Percentiles rank a stretch among this genome's conserved stretches.
phyloP scores from a whole-genome alignment of 2,888 invertebrate genomes.

The Rhamnusium bicolor region DNA sequence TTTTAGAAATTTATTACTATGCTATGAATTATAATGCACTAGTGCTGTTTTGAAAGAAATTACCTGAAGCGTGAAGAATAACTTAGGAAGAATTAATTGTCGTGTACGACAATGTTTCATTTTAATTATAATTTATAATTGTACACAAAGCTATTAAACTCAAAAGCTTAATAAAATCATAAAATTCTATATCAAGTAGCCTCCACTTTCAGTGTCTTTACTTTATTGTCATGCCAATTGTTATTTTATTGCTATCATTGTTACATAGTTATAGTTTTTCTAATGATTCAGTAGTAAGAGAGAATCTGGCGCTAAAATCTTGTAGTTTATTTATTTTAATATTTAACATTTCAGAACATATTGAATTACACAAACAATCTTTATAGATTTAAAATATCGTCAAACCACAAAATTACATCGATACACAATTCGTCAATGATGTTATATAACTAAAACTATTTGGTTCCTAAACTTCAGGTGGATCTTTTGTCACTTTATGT shows the following conservation, averaged over 20 bases:
- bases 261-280: no score
- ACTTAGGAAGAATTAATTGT: constrained; percentile 36
- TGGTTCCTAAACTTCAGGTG: no score
- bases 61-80: constrained; percentile 34
- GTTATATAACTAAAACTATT: no score
- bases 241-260: not conserved
- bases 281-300: no score
- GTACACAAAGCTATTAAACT: constrained; percentile 42
- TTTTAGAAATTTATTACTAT: constrained; percentile 44
- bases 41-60: constrained; percentile 43
- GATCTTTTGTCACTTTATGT: no score
- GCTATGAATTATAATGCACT: constrained; percentile 38
- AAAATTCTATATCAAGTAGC: constrained; percentile 33
- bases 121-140: constrained; percentile 14
- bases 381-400: no score
- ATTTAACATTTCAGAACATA: no score
- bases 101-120: constrained; percentile 21
- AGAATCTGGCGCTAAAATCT: no score
- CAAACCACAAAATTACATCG: no score
- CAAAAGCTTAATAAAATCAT: constrained; percentile 34
- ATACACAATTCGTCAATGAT: no score
- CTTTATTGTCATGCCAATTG: not conserved
- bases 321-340: no score
- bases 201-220: constrained; percentile 29
- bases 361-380: no score